These are phyloP conservation scores for Nothobranchius furzeri DNA, from an alignment of 2,113 vertebrate species.

Conservation along the genomic window DNA sequence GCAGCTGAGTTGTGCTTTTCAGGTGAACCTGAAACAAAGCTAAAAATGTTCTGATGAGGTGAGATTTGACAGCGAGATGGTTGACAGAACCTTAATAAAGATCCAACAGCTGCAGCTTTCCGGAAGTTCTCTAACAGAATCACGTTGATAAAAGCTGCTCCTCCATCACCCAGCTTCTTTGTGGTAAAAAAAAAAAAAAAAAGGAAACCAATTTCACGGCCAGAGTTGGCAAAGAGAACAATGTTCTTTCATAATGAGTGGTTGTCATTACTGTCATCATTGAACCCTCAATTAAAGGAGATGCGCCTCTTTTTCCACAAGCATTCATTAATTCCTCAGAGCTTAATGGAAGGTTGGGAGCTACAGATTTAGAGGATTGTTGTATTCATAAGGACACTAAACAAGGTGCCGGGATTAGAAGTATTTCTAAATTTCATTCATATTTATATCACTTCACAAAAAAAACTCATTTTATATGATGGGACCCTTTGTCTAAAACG, in stretches of 20 bases:
- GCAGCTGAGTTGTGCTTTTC: neutral
- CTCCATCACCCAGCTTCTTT: slow-evolving; percentile 3
- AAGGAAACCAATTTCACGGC: slow-evolving; percentile 5
- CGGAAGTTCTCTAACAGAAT: slow-evolving; percentile 20
- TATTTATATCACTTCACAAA: neutral
- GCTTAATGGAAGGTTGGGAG: neutral
- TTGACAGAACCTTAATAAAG: slow-evolving; percentile 1
- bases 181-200: too few relatives aligned
- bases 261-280: neutral
- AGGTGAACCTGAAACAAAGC: neutral
- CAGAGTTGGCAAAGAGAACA: neutral
- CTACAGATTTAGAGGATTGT: neutral
- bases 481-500: neutral
- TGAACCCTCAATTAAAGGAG: slow-evolving; percentile 16
- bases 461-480: neutral
- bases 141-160: slow-evolving; percentile 12
- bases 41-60: slow-evolving; percentile 16
- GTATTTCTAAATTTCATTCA: neutral
- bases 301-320: neutral
- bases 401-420: too few relatives aligned
- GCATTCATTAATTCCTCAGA: neutral
- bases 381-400: too few relatives aligned
- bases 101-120: slow-evolving; percentile 10
- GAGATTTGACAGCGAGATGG: neutral
- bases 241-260: slow-evolving; percentile 22